Evolutionary conservation across 2,888 invertebrate genomes (phyloP), one percentile per base, ranked within the genome.

Genomic region (Merodon equestris): DNA sequence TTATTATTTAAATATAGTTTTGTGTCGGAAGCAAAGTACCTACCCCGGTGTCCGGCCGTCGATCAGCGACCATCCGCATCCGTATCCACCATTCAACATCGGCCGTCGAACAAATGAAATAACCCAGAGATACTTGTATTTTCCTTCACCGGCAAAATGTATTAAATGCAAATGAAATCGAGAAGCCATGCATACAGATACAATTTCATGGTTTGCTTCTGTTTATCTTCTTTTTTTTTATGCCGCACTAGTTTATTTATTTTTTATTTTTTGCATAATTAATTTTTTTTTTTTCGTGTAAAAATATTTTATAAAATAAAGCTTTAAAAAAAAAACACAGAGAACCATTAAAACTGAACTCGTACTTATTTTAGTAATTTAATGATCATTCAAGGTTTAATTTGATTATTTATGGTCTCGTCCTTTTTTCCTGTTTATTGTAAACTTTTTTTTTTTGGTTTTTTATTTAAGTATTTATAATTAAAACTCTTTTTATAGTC

Each of bases 1-100:
- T 79, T 79, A 73, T 74, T 74, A 79, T 79, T 79, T 74, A 79
- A 79, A 70, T 74, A 60, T 54, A 79, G 57, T 70, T 48, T 64
- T 68, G 15, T 42, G 42, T 72, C 13, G 60, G 67, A 66, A 61
- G 64, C 47, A 40, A 56, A 44, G 44, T 36, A 50, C 13, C 19
- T 13, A 34, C 40, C 10, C 40, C 40, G 9, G 12, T 40, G 40
- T 27, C 27, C 27, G 27, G 27, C 27, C 27, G 27, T 27, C 3
- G 27, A 27, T 7, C 2, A n/a, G n/a, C n/a, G n/a, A n/a, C n/a
- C n/a, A n/a, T n/a, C n/a, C n/a, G n/a, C n/a, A 27, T 27, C 7
- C 27, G 27, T 7, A 27, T 27, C 27, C 7, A 27, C 27, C 2
- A 27, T 27, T 27, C 27, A 27, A 2, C 27, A 27, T 27, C 27